Base-by-base conservation (phyloP, 2,113 vertebrate genomes). In the Sebastes fasciatus region DNA sequence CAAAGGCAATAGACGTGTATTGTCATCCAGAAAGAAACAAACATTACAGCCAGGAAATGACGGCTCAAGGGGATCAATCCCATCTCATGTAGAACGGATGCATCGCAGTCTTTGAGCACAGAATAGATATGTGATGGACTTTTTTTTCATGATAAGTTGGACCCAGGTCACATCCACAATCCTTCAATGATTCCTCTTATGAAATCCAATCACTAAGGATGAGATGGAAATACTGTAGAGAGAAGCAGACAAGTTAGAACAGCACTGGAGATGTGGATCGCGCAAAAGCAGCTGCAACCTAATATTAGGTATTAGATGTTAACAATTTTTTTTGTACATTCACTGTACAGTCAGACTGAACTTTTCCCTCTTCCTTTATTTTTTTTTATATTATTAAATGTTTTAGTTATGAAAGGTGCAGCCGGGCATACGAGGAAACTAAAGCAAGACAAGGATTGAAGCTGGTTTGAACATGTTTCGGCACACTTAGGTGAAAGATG, bases 241-340 rank as follows among this genome's bases (percentile, higher is more conserved):
- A 45, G 21, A 70, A 79, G 16, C 21, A 57, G 48, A 68, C 57
- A 77, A 52, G 70, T 74, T 67, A 5, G 43, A 81, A 14, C 79
- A 65, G 43, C 21, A 10, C 40, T 75, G 17, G 51, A 26, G 2
- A 61, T 72, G 46, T 40, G 40, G 23, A 42, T 52, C 0, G 2
- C 16, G 2, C 23, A 67, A 74, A 63, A 62, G 19, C 43, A 71
- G 45, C 26, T 75, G 69, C 23, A 84, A 84, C 49, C 5, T 63
- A 58, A 80, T 86, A 82, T 69, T 5, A 34, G 52, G 54, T 49
- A 73, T 78, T 19, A 75, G 51, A 64, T 69, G 4, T 78, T 14
- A 34, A 23, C 16, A 7, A 21, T 11, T 21, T 66, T 43, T 43
- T 10, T 48, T 4, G 2, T 61, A 8, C 14, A 43, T 61, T 54